These are phyloP conservation scores for Drosophila chauvacae DNA, from an alignment of 1,140 invertebrate species.

Conservation along the genomic window DNA sequence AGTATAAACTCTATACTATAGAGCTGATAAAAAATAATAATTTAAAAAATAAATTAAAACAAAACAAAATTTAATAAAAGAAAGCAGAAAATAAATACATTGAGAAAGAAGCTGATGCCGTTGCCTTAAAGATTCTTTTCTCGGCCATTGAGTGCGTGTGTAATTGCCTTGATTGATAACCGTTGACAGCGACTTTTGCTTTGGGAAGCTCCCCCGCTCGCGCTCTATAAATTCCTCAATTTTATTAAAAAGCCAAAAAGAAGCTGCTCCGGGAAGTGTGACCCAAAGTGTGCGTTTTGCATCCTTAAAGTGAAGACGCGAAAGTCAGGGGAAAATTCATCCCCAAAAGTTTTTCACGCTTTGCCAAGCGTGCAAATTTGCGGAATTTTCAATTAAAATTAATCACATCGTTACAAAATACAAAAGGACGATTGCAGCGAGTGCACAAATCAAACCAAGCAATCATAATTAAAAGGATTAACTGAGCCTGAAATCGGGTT, in stretches of 20 bases:
- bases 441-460: constrained; percentile 17
- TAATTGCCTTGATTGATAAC: constrained; percentile 54
- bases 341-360: constrained; percentile 9
- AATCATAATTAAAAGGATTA: constrained; percentile 53
- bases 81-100: neutral
- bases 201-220: neutral
- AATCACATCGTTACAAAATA: constrained; percentile 28
- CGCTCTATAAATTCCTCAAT: constrained; percentile 22
- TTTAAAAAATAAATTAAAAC: neutral
- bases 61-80: constrained; percentile 5
- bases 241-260: constrained; percentile 35
- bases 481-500: constrained; percentile 31
- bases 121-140: constrained; percentile 15
- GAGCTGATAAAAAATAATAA: neutral
- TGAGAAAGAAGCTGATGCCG: neutral
- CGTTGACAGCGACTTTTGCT: constrained; percentile 39
- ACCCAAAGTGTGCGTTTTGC: constrained; percentile 49
- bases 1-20: neutral
- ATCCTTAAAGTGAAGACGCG: constrained; percentile 32
- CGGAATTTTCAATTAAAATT: constrained; percentile 61
- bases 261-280: constrained; percentile 42
- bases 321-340: constrained; percentile 5
- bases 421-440: constrained; percentile 23
- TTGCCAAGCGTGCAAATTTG: constrained; percentile 32
- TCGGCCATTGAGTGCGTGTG: constrained; percentile 7